phyloP scores from a whole-genome alignment of 1,140 invertebrate genomes.

The Apis cerana region DNA sequence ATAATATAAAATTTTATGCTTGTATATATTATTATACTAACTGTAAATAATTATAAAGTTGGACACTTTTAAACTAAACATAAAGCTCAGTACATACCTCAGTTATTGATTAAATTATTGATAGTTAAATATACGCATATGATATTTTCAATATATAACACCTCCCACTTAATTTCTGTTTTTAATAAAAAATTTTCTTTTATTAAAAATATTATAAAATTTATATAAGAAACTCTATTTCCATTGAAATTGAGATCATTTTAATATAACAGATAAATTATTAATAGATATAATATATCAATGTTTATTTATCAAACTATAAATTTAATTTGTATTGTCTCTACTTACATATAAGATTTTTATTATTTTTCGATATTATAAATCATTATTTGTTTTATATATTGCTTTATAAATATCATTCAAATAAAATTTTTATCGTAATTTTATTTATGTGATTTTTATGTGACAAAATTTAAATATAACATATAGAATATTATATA shows the following conservation, averaged over 20 bases:
- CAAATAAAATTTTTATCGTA: neutral
- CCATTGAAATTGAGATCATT: neutral
- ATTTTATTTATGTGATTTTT: neutral
- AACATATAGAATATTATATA: neutral
- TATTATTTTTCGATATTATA: neutral
- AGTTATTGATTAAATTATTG: slow-evolving; percentile 48
- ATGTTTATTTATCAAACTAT: neutral
- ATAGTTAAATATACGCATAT: slow-evolving; percentile 26
- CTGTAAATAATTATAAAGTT: slow-evolving; percentile 35
- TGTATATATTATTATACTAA: neutral
- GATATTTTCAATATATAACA: slow-evolving; percentile 30
- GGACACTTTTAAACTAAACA: slow-evolving; percentile 34
- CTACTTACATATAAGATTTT: neutral
- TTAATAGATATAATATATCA: neutral
- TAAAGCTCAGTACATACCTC: slow-evolving; percentile 3
- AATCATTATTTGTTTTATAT: neutral
- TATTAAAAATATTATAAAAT: neutral
- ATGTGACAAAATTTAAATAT: neutral
- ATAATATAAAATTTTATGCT: neutral
- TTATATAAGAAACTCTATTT: neutral
- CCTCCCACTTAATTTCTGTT: neutral
- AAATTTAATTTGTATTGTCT: neutral
- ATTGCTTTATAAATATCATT: no score
- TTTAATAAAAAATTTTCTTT: slow-evolving; percentile 1
- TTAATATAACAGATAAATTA: neutral